Evolutionary conservation across 92 coral and sea anemone genomes (phyloP).

Genomic region (Zoanthus sociatus): DNA sequence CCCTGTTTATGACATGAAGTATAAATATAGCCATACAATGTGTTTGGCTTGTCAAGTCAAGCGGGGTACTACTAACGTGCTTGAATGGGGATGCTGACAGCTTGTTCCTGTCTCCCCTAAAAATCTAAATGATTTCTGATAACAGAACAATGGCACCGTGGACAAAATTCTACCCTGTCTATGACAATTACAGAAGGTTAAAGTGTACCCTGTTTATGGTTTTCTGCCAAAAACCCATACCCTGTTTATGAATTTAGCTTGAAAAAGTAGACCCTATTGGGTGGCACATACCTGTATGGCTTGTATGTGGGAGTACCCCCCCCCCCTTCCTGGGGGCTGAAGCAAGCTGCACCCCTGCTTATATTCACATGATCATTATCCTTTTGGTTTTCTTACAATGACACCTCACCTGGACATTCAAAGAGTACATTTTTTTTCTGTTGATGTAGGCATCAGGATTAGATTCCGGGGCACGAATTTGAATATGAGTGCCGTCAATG

Average conservation of each 20-base stretch:
- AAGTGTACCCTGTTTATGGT: conserved; percentile 14
- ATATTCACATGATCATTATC: not conserved
- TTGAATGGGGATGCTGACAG: no score
- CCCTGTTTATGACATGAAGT: conserved; percentile 12
- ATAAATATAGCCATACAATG: not conserved
- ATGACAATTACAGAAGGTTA: not conserved
- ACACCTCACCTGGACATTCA: conserved; percentile 44
- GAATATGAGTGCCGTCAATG: conserved; percentile 39
- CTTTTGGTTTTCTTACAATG: not conserved
- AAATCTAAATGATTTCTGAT: no score
- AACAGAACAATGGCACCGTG: no score
- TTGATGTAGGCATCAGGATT: conserved; percentile 29
- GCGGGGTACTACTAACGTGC: no score
- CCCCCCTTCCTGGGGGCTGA: not conserved
- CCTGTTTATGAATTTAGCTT: conserved; percentile 20
- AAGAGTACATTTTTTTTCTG: conserved; percentile 54
- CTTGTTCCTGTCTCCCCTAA: no score
- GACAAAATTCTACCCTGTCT: conserved; percentile 2
- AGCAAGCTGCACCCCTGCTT: conserved; percentile 4
- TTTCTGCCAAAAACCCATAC: conserved; percentile 8
- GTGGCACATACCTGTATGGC: not conserved
- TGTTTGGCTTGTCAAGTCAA: no score
- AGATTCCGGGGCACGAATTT: conserved; percentile 38
- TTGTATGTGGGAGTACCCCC: not conserved
- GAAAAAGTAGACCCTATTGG: conserved; percentile 20